Conservation (phyloP, 2,113 vertebrate genomes). For the Benitochromis conjunctus region DNA sequence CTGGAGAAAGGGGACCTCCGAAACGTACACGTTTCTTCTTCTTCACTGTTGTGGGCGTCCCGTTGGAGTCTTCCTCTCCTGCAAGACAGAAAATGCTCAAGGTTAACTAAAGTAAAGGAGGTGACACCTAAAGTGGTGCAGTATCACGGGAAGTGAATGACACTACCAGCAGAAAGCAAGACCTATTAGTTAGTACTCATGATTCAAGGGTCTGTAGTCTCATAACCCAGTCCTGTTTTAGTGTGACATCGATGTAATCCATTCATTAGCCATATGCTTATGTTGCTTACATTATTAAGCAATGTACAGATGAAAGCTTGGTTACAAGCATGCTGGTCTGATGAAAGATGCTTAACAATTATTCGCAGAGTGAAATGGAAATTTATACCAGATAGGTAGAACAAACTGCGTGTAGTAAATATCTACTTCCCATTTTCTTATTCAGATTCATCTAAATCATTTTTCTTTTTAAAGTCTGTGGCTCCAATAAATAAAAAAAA, state of each 20-base stretch:
- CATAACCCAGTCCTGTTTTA: background rate
- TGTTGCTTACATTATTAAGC: background rate
- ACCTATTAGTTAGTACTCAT: background rate
- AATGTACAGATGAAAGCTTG: background rate
- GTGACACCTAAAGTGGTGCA: background rate
- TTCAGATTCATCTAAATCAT: background rate
- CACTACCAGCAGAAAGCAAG: background rate
- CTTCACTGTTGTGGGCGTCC: background rate
- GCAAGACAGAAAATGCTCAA: background rate
- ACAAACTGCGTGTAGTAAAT: background rate
- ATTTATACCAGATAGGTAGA: background rate
- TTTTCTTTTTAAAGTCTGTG: too few relatives aligned
- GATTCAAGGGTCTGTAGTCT: background rate
- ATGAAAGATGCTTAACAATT: background rate
- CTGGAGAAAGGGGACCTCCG: conserved; percentile 70
- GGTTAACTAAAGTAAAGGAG: background rate
- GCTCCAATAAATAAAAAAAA: background rate
- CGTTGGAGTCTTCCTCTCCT: conserved; percentile 6
- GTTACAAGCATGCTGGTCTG: background rate
- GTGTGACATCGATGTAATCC: background rate
- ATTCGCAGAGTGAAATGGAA: background rate
- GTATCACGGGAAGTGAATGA: background rate
- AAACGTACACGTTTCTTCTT: conserved; percentile 73
- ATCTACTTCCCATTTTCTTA: background rate
- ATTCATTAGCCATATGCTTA: background rate